Evolutionary conservation across 1,140 invertebrate genomes (phyloP).

Genomic region (Asbolus verrucosus): DNA sequence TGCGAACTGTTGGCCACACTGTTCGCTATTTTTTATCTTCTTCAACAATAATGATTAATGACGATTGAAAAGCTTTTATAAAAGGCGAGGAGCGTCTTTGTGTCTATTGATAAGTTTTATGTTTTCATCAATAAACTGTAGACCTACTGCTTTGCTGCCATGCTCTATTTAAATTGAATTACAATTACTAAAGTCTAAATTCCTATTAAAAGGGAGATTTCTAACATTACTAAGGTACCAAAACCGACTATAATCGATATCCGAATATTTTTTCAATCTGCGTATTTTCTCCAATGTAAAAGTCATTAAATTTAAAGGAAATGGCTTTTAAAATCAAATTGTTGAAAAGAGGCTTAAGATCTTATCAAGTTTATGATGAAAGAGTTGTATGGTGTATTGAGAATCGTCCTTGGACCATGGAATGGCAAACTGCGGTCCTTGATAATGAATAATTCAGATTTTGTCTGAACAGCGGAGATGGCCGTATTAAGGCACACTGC

Average conservation of each 20-base stretch:
- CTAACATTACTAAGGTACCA: no score
- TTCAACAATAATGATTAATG: no score
- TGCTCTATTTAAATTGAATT: constrained; percentile 14
- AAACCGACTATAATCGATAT: no score
- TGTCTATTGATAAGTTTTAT: constrained; percentile 17
- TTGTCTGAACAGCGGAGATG: constrained; percentile 27
- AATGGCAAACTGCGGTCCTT: constrained; percentile 4
- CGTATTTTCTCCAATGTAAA: background rate
- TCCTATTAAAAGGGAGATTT: no score
- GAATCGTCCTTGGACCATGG: background rate
- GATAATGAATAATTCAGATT: constrained; percentile 25
- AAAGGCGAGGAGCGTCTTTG: background rate
- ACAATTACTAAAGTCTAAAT: background rate
- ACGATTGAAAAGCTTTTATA: no score
- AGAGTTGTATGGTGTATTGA: background rate
- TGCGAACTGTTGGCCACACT: no score
- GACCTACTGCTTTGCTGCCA: background rate
- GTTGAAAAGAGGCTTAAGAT: background rate
- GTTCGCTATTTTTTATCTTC: no score
- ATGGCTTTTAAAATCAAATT: constrained; percentile 6
- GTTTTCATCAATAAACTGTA: constrained; percentile 15
- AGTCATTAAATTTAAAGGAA: constrained; percentile 12
- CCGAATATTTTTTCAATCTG: background rate
- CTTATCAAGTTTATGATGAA: background rate
- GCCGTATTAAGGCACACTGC: constrained; percentile 29